phyloP scores from a whole-genome alignment of 2,888 invertebrate genomes.

The Erebia ligea region DNA sequence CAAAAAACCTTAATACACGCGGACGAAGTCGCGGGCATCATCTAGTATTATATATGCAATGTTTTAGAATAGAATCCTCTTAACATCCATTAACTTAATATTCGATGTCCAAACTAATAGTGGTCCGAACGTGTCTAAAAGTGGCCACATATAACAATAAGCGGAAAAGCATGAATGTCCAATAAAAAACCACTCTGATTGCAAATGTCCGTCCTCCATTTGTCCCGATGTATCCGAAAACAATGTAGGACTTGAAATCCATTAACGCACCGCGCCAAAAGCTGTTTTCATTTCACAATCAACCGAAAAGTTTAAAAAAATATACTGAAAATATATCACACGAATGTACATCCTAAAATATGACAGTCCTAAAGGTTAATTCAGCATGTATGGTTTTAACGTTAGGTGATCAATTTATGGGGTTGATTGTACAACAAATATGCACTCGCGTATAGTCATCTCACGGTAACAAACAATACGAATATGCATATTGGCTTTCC shows the following conservation, averaged over 20 bases:
- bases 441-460: constrained; percentile 55
- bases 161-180: constrained; percentile 33
- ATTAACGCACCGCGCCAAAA: constrained; percentile 63
- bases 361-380: neutral
- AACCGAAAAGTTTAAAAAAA: constrained; percentile 11
- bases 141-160: constrained; percentile 24
- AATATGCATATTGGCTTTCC: constrained; percentile 50
- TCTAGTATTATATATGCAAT: too few species aligned
- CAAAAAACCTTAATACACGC: too few species aligned
- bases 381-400: constrained; percentile 6
- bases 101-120: constrained; percentile 11
- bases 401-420: constrained; percentile 3
- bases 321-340: constrained; percentile 2
- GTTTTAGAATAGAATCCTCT: neutral
- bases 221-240: constrained; percentile 65
- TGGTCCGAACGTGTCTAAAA: constrained; percentile 17
- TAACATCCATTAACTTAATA: neutral
- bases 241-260: constrained; percentile 75
- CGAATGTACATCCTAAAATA: constrained; percentile 2
- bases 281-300: constrained; percentile 56
- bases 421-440: constrained; percentile 55
- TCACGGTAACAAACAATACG: constrained; percentile 49
- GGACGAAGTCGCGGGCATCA: too few species aligned
- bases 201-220: constrained; percentile 59
- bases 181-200: constrained; percentile 56